Percentiles rank a stretch among this genome's conserved stretches.
Evolutionary conservation across 2,113 vertebrate genomes (phyloP).

Genomic region (Serilophus lunatus): DNA sequence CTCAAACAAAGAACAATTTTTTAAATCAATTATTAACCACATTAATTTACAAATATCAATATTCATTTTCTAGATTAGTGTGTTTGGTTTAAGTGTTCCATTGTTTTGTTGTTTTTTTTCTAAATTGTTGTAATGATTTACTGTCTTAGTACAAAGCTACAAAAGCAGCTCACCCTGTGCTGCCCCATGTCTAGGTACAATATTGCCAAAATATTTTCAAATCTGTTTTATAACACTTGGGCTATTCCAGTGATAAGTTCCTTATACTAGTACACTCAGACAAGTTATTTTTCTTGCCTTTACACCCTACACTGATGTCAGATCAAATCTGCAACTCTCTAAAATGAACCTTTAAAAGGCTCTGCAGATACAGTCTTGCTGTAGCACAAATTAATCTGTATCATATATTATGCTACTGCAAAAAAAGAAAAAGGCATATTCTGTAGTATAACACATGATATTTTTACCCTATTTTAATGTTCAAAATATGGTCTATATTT

Average conservation of each 20-base stretch:
- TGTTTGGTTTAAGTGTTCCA: neutral
- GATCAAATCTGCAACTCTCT: neutral
- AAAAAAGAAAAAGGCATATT: neutral
- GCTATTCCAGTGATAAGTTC: neutral
- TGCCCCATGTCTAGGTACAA: neutral
- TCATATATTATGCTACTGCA: neutral
- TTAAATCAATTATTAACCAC: neutral
- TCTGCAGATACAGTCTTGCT: neutral
- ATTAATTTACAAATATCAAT: neutral
- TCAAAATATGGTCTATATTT: neutral
- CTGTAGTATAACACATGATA: neutral
- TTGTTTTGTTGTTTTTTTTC: neutral
- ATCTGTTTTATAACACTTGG: neutral
- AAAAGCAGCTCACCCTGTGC: neutral
- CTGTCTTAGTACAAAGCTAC: neutral
- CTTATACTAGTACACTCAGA: neutral
- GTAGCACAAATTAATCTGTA: neutral
- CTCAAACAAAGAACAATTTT: neutral
- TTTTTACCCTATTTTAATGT: neutral
- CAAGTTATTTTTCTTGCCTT: neutral
- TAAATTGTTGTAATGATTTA: neutral
- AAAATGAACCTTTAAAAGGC: neutral
- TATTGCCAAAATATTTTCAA: neutral
- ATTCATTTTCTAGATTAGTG: neutral
- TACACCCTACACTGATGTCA: neutral